Evolutionary conservation across 2,113 vertebrate genomes (phyloP).

Genomic region (Accipiter cooperii): DNA sequence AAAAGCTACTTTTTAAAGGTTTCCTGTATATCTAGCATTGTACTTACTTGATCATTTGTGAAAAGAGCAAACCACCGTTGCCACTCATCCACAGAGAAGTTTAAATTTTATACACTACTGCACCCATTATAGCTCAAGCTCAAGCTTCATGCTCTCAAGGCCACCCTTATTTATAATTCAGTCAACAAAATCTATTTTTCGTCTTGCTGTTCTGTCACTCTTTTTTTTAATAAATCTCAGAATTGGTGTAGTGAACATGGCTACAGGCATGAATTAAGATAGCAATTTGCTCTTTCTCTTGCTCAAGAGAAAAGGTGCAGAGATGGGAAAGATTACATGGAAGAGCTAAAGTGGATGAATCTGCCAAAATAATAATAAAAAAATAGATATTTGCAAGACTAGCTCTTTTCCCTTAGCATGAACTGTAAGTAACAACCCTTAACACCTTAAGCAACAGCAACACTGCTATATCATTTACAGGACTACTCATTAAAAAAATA

Average conservation of each 20-base stretch:
- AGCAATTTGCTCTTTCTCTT: not conserved
- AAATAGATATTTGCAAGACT: not conserved
- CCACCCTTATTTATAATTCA: not conserved
- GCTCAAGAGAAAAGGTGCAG: not conserved
- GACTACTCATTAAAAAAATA: not conserved
- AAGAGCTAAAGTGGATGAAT: not conserved
- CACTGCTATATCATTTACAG: not conserved
- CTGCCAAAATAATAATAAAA: not conserved
- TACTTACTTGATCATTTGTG: not conserved
- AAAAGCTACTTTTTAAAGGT: not conserved
- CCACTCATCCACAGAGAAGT: not conserved
- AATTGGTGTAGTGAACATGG: not conserved
- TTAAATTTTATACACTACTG: constrained; percentile 29
- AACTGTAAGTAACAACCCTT: not conserved
- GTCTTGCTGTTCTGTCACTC: not conserved
- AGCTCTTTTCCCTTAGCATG: not conserved
- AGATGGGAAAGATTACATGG: not conserved
- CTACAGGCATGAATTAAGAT: not conserved
- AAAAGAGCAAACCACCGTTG: constrained; percentile 32
- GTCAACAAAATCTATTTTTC: not conserved
- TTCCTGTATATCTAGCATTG: not conserved
- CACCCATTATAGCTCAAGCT: not conserved
- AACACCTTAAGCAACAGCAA: not conserved
- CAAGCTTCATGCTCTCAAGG: constrained; percentile 16
- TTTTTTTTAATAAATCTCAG: not conserved